phyloP scores from a whole-genome alignment of 2,797 vertebrate genomes.

The Smutsia temminckii region DNA sequence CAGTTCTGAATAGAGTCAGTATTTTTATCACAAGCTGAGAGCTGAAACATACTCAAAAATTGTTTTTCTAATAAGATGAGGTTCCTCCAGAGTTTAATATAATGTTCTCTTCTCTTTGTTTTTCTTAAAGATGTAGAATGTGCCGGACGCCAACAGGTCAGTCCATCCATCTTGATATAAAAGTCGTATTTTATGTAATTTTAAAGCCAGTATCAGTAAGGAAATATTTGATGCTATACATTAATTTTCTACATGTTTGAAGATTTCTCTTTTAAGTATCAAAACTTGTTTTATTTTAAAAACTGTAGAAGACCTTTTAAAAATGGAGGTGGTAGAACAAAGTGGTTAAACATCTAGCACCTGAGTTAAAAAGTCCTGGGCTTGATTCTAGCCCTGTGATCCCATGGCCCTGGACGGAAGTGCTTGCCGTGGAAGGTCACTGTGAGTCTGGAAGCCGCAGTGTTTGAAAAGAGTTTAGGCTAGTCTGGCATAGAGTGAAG shows the following conservation, averaged over 20 bases:
- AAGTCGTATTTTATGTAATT: not conserved
- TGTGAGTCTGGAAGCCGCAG: not conserved
- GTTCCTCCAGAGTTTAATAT: conserved; percentile 6
- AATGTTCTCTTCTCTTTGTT: not conserved
- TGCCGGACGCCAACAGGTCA: not conserved
- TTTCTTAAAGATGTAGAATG: conserved; percentile 27
- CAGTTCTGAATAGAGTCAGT: not conserved
- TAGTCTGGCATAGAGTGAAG: not conserved
- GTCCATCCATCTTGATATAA: not conserved
- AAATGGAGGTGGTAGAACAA: not conserved
- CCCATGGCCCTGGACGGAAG: not conserved
- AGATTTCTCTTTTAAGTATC: not conserved
- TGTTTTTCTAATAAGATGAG: not conserved
- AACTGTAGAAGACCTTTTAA: not conserved
- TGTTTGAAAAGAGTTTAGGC: not conserved
- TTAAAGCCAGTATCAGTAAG: not conserved
- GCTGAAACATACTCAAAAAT: not conserved
- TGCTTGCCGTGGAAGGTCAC: not conserved
- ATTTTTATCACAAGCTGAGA: not conserved
- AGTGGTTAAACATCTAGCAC: not conserved
- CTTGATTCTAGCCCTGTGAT: not conserved
- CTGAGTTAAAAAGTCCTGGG: not conserved
- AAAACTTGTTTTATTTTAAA: conserved; percentile 10
- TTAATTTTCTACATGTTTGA: not conserved
- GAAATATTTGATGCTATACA: not conserved